These are phyloP conservation scores for Stegophylla sp. DNA, from an alignment of 2,888 invertebrate species.

Conservation along the genomic window DNA sequence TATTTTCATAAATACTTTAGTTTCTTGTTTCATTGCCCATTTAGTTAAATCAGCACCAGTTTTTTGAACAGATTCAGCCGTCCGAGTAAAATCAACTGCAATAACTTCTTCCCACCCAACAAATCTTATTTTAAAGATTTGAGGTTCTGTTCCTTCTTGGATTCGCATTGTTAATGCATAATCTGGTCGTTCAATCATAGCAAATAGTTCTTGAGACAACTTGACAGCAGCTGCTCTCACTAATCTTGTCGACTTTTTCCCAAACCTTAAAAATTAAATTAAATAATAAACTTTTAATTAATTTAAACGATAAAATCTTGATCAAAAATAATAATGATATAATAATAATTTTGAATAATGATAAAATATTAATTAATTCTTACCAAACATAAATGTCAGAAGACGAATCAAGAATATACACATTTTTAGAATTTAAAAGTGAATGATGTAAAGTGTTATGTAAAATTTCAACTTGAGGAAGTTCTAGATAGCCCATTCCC, in stretches of 20 bases:
- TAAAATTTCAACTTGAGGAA: constrained; percentile 88
- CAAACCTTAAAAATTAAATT: constrained; percentile 74
- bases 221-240: constrained; percentile 96
- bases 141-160: constrained; percentile 85
- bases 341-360: not conserved
- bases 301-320: not conserved
- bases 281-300: not conserved
- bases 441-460: constrained; percentile 78
- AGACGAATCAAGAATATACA: constrained; percentile 94
- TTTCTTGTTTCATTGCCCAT: constrained; percentile 89
- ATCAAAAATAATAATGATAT: no score
- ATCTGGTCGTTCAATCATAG: constrained; percentile 88
- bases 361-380: constrained; percentile 62
- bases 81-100: constrained; percentile 97
- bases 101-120: constrained; percentile 98
- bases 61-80: constrained; percentile 94
- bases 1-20: constrained; percentile 69
- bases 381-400: constrained; percentile 95
- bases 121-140: constrained; percentile 97
- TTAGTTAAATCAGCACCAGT: constrained; percentile 94
- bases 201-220: constrained; percentile 93
- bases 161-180: constrained; percentile 88
- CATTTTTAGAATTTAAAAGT: constrained; percentile 86
- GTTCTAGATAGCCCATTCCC: constrained; percentile 97
- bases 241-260: constrained; percentile 93